These are phyloP conservation scores for Leucophenga montana DNA, from an alignment of 2,888 invertebrate genomes.

Conservation along the genomic window DNA sequence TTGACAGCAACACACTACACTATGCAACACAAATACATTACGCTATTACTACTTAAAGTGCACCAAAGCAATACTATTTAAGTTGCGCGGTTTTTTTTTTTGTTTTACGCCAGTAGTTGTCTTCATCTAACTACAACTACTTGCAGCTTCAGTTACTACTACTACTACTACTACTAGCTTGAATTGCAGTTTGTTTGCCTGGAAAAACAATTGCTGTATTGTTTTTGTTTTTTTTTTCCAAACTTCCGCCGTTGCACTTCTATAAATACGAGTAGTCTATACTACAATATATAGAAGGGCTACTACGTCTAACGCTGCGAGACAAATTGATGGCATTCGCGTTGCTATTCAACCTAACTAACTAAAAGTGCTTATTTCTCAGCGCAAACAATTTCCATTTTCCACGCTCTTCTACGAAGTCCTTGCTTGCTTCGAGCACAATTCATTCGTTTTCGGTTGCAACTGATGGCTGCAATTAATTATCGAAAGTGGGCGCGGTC, in stretches of 20 bases:
- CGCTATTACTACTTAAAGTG: no score
- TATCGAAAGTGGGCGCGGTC: slow-evolving; percentile 70
- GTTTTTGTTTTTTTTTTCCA: slow-evolving; percentile 23
- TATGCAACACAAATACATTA: no score
- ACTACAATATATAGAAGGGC: slow-evolving; percentile 32
- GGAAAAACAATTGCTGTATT: slow-evolving; percentile 53
- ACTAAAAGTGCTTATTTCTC: slow-evolving; percentile 26
- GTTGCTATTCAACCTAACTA: slow-evolving; percentile 20
- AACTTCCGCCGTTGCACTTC: background rate
- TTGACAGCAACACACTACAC: no score
- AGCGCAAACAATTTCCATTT: background rate
- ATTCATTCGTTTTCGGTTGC: slow-evolving; percentile 39
- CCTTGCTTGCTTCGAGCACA: slow-evolving; percentile 36
- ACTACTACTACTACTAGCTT: no score
- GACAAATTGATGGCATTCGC: slow-evolving; percentile 66
- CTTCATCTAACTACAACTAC: background rate
- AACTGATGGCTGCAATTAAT: slow-evolving; percentile 73
- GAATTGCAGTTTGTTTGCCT: slow-evolving; percentile 8
- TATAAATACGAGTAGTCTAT: slow-evolving; percentile 4
- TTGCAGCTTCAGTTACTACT: no score
- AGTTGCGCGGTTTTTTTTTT: slow-evolving; percentile 9
- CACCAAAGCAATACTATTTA: no score
- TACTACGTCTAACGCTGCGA: slow-evolving; percentile 48
- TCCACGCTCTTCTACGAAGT: background rate
- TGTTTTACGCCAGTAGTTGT: background rate